phyloP scores from a whole-genome alignment of 2,797 vertebrate species.

The Hafferia zeledoni region DNA sequence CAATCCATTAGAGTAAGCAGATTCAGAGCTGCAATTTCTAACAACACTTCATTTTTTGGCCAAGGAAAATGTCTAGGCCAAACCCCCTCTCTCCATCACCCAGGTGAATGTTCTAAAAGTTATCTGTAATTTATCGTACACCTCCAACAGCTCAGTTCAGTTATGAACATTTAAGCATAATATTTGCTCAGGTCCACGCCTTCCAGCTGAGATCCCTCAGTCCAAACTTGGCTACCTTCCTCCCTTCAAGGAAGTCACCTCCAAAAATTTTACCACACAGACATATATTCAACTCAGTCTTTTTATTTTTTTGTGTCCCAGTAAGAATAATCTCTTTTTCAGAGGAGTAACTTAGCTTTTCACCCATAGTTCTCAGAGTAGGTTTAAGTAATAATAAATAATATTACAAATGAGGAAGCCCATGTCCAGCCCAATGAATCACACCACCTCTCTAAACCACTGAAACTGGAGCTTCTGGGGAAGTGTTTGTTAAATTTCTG shows the following conservation, averaged over 20 bases:
- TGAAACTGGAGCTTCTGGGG: background rate
- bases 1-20: background rate
- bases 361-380: background rate
- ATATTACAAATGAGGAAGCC: background rate
- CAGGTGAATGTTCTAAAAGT: background rate
- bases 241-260: background rate
- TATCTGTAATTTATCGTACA: background rate
- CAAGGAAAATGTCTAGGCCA: background rate
- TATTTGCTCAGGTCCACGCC: background rate
- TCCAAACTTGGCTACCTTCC: background rate
- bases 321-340: background rate
- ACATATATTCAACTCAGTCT: background rate
- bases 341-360: background rate
- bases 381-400: background rate
- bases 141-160: background rate
- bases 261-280: background rate
- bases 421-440: background rate
- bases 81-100: background rate
- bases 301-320: background rate
- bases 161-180: background rate
- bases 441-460: conserved; percentile 38
- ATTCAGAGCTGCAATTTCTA: background rate
- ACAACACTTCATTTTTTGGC: background rate
- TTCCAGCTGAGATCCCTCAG: background rate
- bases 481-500: conserved; percentile 36